Base-by-base conservation (phyloP, 2,797 vertebrate species). In the Cyclura pinguis region DNA sequence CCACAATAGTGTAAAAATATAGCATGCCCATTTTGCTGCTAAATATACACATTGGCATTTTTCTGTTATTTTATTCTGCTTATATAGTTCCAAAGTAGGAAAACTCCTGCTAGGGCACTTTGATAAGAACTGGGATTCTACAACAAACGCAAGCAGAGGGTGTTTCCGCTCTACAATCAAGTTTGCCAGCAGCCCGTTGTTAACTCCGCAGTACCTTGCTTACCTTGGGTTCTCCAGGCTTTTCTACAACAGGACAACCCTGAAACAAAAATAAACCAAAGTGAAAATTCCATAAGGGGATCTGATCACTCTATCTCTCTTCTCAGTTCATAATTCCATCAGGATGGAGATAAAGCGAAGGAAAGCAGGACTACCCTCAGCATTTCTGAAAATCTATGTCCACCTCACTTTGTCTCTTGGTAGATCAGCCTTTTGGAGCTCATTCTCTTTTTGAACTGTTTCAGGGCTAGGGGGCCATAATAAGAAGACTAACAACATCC, bases 171-270 rank as follows among this genome's bases (percentile, higher is more conserved):
- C 29, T 7, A 8, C 42, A 20, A 32, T 29, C 52, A 85, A 20
- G 38, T 38, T 24, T 20, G 14, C 32, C 27, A n/a, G 16, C 38
- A 29, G 6, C 1, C 16, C 16, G n/a, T 10, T 52, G 80, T 13
- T 5, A 18, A 18, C 35, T 42, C 35, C 3, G 59, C 32, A 59
- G 20, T 6, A 10, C n/a, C 4, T 42, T 27, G 88, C 96, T 97
- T 96, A 99, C 98, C 97, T 98, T 98, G 0, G 98, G 98, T 86
- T 99, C 98, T 0, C 96, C 97, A 0, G 97, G 95, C 82, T 97
- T 98, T 93, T 99, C 99, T 94, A 99, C 99, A 0, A 95, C 96
- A 0, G 99, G 99, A 82, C 98, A 98, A n/a, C 98, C 98, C 99
- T 99, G 92, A n/a, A 92, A 38, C 22, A 82, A 94, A 88, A 95